Base-by-base conservation (phyloP, 1,140 invertebrate genomes). In the Helicoverpa zea region DNA sequence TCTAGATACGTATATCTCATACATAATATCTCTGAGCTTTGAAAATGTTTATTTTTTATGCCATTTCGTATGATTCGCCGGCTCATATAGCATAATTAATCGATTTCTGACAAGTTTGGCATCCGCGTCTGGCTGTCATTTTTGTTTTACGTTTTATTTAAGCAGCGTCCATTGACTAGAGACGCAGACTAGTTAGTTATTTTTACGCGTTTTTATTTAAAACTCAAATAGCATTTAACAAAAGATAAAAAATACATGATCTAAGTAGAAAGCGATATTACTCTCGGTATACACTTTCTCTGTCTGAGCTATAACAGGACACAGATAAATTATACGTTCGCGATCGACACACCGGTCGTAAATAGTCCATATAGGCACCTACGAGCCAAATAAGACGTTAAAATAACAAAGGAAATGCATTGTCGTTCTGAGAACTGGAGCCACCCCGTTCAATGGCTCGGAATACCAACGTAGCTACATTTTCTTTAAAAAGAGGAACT, bases 381-480 rank as follows among this genome's bases (percentile, higher is more conserved):
- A 72, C 68, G 30, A 29, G 52, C 54, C 70, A 73, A 73, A 73
- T 56, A 58, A 43, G 70, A 56, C 18, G 58, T 58, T 54, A 72
- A 43, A 49, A 68, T 68, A 70, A 76, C 56, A 78, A 68, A 84
- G 83, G 83, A 84, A 80, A 79, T 80, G 81, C 77, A 80, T 29
- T 51, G 51, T 63, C 11, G 66, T 86, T 81, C 81, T 59, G 14
- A 75, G 83, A 86, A 86, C 49, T 84, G 83, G 84, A 84, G 70
- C 83, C 70, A 64, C 56, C 47, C 56, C 64, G 51, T 58, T 23
- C 79, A 47, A 54, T 43, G 73, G 63, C 56, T 54, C 68, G 70
- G 84, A 81, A 83, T 85, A 80, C 77, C 70, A 85, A 85, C 56
- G 61, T 23, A 43, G 47, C 23, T 43, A 49, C 70, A 83, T 81